Conservation (phyloP, 2,888 invertebrate genomes). For the Drosophila seclusa region DNA sequence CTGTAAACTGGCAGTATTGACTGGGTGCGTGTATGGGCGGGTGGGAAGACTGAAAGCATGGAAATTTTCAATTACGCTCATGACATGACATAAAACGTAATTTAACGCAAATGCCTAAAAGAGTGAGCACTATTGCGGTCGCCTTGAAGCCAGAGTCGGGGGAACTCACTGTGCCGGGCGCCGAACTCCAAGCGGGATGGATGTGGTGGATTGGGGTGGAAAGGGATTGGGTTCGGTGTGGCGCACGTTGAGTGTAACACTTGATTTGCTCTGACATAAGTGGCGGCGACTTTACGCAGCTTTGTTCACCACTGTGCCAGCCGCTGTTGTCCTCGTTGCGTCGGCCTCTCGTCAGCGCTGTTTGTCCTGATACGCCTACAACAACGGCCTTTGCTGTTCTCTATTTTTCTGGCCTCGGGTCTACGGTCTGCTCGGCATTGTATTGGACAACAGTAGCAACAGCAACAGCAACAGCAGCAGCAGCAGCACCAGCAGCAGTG, state of each 20-base stretch:
- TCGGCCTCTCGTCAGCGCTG: slow-evolving; percentile 35
- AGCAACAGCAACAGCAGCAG: slow-evolving; percentile 7
- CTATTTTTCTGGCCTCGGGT: slow-evolving; percentile 36
- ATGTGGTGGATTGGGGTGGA: background rate
- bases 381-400: slow-evolving; percentile 52
- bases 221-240: background rate
- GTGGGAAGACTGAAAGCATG: slow-evolving; percentile 14
- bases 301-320: slow-evolving; percentile 27
- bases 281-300: slow-evolving; percentile 56
- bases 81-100: slow-evolving; percentile 81
- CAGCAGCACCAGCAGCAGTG: slow-evolving; percentile 8
- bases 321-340: slow-evolving; percentile 35
- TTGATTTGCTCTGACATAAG: slow-evolving; percentile 77
- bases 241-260: slow-evolving; percentile 50
- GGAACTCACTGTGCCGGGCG: slow-evolving; percentile 5
- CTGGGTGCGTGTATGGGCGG: background rate
- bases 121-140: slow-evolving; percentile 17
- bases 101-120: slow-evolving; percentile 64
- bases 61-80: slow-evolving; percentile 78
- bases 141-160: slow-evolving; percentile 3
- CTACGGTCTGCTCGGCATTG: slow-evolving; percentile 31
- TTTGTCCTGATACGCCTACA: slow-evolving; percentile 49
- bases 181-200: background rate
- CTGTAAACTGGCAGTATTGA: slow-evolving; percentile 8
- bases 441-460: slow-evolving; percentile 57